Percentiles rank a stretch among this genome's conserved stretches.
Evolutionary conservation across 2,113 vertebrate genomes (phyloP).

Genomic region (Caretta caretta): DNA sequence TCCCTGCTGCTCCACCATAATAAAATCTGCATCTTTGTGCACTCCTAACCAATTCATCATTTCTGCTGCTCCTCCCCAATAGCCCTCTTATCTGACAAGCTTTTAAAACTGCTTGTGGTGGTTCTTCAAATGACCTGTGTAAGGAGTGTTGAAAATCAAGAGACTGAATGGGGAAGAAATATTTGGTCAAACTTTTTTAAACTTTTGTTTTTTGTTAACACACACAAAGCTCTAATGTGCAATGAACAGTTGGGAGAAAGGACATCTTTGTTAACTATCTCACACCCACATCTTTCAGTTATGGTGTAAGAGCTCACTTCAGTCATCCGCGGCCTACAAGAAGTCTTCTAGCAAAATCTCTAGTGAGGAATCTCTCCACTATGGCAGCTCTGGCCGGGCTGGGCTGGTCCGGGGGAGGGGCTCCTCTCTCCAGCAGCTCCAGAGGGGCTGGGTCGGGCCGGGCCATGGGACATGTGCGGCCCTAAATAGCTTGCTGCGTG

Average conservation of each 20-base stretch:
- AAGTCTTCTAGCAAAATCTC: neutral
- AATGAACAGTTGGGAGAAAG: neutral
- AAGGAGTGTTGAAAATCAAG: neutral
- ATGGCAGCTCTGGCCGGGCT: too few species aligned
- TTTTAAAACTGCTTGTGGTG: neutral
- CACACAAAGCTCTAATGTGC: neutral
- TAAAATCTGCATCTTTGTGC: neutral
- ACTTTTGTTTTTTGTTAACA: neutral
- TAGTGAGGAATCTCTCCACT: too few species aligned
- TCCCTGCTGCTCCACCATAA: neutral
- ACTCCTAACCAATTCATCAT: neutral
- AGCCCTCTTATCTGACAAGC: accelerated
- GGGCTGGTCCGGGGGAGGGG: too few species aligned
- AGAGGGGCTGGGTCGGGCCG: too few species aligned
- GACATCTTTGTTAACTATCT: neutral
- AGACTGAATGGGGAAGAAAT: neutral
- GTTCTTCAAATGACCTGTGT: neutral
- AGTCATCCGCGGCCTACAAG: neutral
- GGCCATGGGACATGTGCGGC: too few species aligned
- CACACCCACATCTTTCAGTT: neutral
- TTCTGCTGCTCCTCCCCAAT: neutral
- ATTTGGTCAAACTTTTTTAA: neutral
- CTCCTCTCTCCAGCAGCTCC: too few species aligned
- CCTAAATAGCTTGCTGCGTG: too few species aligned
- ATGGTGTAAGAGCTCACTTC: neutral